These are phyloP conservation scores for Sebastes iracundus DNA, from an alignment of 2,797 vertebrate species.

Conservation along the genomic window DNA sequence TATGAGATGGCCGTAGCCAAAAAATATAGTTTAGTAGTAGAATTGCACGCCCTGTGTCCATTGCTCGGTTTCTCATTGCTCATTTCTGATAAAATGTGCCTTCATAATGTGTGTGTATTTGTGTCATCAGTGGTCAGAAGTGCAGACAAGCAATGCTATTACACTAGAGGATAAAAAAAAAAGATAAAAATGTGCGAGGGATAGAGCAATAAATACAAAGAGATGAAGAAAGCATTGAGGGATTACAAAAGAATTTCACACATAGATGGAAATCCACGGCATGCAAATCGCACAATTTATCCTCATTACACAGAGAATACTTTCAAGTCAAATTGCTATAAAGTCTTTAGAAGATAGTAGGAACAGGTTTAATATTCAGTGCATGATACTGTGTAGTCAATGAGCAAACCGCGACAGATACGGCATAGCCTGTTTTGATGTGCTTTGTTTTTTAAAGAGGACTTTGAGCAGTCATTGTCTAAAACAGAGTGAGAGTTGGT, in stretches of 20 bases:
- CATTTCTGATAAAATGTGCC: not conserved
- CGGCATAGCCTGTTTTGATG: not conserved
- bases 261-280: slow-evolving; percentile 30
- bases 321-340: slow-evolving; percentile 15
- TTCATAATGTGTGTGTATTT: not conserved
- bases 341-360: not conserved
- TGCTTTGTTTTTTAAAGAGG: not conserved
- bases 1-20: slow-evolving; percentile 29
- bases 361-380: slow-evolving; percentile 9
- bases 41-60: not conserved
- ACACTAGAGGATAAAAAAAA: not conserved
- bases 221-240: not conserved
- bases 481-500: not conserved
- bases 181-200: not conserved
- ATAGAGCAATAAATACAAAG: slow-evolving; percentile 3
- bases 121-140: slow-evolving; percentile 22
- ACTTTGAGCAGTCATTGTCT: not conserved
- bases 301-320: slow-evolving; percentile 5
- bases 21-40: slow-evolving; percentile 4
- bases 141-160: not conserved
- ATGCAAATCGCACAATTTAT: slow-evolving; percentile 29
- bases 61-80: not conserved
- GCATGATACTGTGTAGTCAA: not conserved
- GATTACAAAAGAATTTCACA: slow-evolving; percentile 36
- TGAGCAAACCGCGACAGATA: not conserved